phyloP scores from a whole-genome alignment of 2,797 vertebrate species.

The Microcaecilia unicolor region DNA sequence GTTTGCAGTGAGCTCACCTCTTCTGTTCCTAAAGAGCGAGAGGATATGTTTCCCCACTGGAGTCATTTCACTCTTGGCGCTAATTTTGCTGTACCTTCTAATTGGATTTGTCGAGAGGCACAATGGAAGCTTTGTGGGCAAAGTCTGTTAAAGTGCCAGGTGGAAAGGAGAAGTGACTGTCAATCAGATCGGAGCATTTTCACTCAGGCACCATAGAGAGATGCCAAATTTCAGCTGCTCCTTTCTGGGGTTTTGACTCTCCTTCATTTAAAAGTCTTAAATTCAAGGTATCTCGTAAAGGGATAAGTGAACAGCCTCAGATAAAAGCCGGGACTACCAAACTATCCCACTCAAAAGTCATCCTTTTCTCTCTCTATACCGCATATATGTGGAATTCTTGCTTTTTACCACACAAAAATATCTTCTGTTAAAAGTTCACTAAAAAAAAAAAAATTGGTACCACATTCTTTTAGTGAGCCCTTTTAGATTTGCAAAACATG shows the following conservation, averaged over 20 bases:
- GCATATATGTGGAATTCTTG: too few species aligned
- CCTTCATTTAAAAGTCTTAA: conserved; percentile 34
- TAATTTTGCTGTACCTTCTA: conserved; percentile 65
- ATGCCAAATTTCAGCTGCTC: conserved; percentile 40
- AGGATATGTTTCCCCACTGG: background rate
- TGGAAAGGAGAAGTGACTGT: conserved; percentile 69
- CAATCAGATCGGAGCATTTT: conserved; percentile 53
- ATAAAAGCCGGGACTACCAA: background rate
- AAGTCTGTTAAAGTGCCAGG: conserved; percentile 60
- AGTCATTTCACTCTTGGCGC: conserved; percentile 25
- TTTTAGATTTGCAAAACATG: too few species aligned
- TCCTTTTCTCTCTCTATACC: background rate
- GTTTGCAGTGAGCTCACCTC: background rate
- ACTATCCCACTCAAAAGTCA: background rate
- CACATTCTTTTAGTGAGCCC: too few species aligned
- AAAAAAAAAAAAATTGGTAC: background rate
- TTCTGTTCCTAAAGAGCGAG: background rate
- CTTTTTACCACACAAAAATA: too few species aligned
- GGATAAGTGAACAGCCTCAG: conserved; percentile 27
- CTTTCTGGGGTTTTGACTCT: conserved; percentile 33
- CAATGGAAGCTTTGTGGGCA: conserved; percentile 82
- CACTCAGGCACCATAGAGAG: conserved; percentile 38
- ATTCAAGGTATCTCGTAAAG: conserved; percentile 26
- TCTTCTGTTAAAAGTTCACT: rapidly evolving
- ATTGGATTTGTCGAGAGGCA: conserved; percentile 68